Base-by-base conservation (phyloP, 2,113 vertebrate species). In the Callochromis pleurospilus region DNA sequence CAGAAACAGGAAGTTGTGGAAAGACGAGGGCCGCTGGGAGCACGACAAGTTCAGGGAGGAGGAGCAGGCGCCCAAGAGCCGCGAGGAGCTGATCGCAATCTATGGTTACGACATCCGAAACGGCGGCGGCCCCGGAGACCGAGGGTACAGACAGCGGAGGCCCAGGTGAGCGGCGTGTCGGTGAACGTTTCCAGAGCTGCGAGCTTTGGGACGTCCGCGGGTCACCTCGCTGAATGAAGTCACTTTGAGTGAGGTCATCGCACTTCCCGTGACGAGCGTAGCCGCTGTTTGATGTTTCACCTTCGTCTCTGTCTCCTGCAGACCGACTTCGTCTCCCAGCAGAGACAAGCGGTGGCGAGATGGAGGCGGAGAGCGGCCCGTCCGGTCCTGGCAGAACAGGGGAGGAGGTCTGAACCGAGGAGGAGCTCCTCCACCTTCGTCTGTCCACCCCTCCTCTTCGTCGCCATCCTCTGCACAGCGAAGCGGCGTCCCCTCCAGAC, bases 31-130 rank as follows among this genome's bases (percentile, higher is more conserved):
- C 4, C 97, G 98, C 40, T 99, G 99, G 99, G 98, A 98, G 3
- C 99, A 99, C 0, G 99, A 99, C 92, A 96, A 93, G n/a, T 99
- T 99, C 94, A 96, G 98, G 21, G 99, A 99, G 94, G 99, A 99
- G 12, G 99, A 99, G 83, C 99, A 99, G 92, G 98, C 98, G 6
- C 99, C 99, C 0, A 99, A 99, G 93, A 98, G 97, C 68, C 97
- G 98, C 6, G 97, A 99, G 84, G 99, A 99, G 92, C 97, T 99
- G 56, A 97, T 99, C 2, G 97, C 98, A 1, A 95, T 98, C n/a
- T 99, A 99, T 1, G 99, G 99, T 1, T 99, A 99, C 3, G 98
- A 99, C 93, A 99, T 99, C 92, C 95, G 99, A 1, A 98, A 98
- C 1, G 96, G 97, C 17, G 96, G 97, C 21, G 97, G 97, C 51